Evolutionary conservation across 2,797 vertebrate species (phyloP).

Genomic region (Rhinophrynus dorsalis): DNA sequence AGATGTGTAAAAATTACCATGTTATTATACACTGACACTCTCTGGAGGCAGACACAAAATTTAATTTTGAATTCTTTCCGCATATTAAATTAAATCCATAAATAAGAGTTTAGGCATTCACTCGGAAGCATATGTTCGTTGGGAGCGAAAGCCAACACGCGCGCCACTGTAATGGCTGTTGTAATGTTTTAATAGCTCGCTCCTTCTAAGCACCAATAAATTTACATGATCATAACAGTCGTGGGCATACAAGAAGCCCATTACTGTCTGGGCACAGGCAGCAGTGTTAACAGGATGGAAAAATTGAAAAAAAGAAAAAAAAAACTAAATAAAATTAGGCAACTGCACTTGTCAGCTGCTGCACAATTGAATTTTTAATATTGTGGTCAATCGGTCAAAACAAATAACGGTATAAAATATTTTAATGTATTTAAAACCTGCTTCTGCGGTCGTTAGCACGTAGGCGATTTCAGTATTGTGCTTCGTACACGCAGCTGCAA

Average conservation of each 20-base stretch:
- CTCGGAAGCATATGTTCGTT: slow-evolving; percentile 98
- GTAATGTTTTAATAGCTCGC: slow-evolving; percentile 98
- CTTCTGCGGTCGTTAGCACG: slow-evolving; percentile 59
- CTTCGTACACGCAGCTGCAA: too few relatives aligned
- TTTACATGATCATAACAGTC: slow-evolving; percentile 92
- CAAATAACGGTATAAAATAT: slow-evolving; percentile 78
- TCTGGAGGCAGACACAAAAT: slow-evolving; percentile 98
- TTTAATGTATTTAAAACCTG: slow-evolving; percentile 74
- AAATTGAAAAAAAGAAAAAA: slow-evolving; percentile 65
- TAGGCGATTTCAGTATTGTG: too few relatives aligned
- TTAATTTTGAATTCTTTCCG: slow-evolving; percentile 99
- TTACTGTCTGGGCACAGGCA: slow-evolving; percentile 83
- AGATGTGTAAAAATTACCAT: slow-evolving; percentile 99
- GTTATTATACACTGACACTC: slow-evolving; percentile 99
- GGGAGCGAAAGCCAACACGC: slow-evolving; percentile 84
- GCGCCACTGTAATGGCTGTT: slow-evolving; percentile 91
- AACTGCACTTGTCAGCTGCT: slow-evolving; percentile 77
- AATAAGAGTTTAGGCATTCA: slow-evolving; percentile 99
- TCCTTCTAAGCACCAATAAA: slow-evolving; percentile 95
- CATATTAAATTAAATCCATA: slow-evolving; percentile 99
- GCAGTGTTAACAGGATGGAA: slow-evolving; percentile 75
- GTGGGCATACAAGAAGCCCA: slow-evolving; percentile 85
- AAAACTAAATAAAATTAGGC: slow-evolving; percentile 79
- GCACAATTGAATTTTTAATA: slow-evolving; percentile 80
- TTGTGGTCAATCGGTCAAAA: slow-evolving; percentile 80